A percentile compares a stretch with the other conserved stretches of the same genome.
Evolutionary conservation across 1,140 invertebrate genomes (phyloP).

Genomic region (Eueides isabella): DNA sequence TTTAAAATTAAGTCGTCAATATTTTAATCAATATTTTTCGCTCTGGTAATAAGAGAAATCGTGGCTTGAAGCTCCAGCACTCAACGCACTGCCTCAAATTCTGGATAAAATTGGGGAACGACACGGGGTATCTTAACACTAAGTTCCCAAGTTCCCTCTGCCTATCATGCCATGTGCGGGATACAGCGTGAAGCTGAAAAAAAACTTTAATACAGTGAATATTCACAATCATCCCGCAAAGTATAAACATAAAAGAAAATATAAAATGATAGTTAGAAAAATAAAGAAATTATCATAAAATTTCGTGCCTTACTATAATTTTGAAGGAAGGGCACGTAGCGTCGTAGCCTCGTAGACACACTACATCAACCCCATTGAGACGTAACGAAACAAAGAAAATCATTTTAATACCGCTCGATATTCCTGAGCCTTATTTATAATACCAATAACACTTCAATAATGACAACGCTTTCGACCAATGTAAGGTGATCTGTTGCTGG

Average conservation of each 20-base stretch:
- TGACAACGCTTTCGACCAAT: conserved; percentile 57
- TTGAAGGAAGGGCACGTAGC: conserved; percentile 34
- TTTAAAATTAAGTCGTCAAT: too few species aligned
- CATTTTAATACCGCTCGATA: conserved; percentile 66
- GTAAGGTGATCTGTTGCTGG: conserved; percentile 37
- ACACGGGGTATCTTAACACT: too few species aligned
- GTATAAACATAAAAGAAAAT: neutral
- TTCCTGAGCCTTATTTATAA: conserved; percentile 70
- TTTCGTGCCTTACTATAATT: neutral
- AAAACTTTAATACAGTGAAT: too few species aligned
- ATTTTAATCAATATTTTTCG: too few species aligned
- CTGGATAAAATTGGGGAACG: too few species aligned
- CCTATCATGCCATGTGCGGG: too few species aligned
- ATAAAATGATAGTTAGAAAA: neutral
- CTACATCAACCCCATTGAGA: conserved; percentile 56
- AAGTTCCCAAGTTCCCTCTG: too few species aligned
- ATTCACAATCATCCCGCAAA: too few species aligned
- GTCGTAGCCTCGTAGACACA: conserved; percentile 52
- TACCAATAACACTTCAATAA: conserved; percentile 74
- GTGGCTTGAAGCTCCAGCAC: too few species aligned
- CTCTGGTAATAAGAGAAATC: too few species aligned
- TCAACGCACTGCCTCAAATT: too few species aligned
- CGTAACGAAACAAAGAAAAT: conserved; percentile 56
- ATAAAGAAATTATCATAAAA: conserved; percentile 1
- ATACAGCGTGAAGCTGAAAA: too few species aligned